A percentile compares a stretch with the other conserved stretches of the same genome.
These are phyloP conservation scores for Hepsetus odoe DNA, from an alignment of 2,113 vertebrate species.

Conservation along the genomic window DNA sequence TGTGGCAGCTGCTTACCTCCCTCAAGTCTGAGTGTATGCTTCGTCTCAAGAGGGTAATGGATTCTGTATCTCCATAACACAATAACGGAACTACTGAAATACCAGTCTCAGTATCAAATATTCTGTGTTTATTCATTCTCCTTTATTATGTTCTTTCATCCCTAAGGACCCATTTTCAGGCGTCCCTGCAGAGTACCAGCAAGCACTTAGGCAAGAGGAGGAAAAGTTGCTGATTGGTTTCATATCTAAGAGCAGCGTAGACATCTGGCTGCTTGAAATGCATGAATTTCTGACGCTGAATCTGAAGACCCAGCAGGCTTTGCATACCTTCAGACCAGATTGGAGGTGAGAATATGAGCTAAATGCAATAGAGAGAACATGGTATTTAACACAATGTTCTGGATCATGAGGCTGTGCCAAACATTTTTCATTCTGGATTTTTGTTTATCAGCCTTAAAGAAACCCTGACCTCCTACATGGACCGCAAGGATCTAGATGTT, in stretches of 20 bases:
- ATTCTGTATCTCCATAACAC: background rate
- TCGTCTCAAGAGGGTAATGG: conserved; percentile 79
- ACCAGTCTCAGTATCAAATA: background rate
- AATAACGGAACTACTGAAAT: background rate
- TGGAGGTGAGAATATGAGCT: conserved; percentile 79
- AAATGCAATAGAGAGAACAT: background rate
- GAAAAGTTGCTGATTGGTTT: conserved; percentile 75
- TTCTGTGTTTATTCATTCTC: background rate
- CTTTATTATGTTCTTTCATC: background rate
- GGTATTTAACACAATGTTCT: background rate
- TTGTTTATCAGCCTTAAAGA: conserved; percentile 78
- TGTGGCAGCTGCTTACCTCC: conserved; percentile 88
- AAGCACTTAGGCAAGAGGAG: conserved; percentile 62
- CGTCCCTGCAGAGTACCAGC: conserved; percentile 73
- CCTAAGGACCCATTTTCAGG: conserved; percentile 86
- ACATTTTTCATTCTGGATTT: conserved; percentile 3
- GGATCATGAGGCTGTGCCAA: background rate
- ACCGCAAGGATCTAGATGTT: conserved; percentile 73
- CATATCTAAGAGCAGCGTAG: conserved; percentile 75
- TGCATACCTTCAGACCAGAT: conserved; percentile 65
- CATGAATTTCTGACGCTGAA: conserved; percentile 86
- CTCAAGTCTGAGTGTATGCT: conserved; percentile 88
- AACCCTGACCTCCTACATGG: conserved; percentile 76
- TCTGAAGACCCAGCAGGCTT: conserved; percentile 66
- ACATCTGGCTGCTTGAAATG: conserved; percentile 86